A percentile compares a stretch with the other conserved stretches of the same genome.
These are phyloP conservation scores for Acanthosepion lycidas DNA, from an alignment of 2,888 invertebrate species.

Conservation along the genomic window DNA sequence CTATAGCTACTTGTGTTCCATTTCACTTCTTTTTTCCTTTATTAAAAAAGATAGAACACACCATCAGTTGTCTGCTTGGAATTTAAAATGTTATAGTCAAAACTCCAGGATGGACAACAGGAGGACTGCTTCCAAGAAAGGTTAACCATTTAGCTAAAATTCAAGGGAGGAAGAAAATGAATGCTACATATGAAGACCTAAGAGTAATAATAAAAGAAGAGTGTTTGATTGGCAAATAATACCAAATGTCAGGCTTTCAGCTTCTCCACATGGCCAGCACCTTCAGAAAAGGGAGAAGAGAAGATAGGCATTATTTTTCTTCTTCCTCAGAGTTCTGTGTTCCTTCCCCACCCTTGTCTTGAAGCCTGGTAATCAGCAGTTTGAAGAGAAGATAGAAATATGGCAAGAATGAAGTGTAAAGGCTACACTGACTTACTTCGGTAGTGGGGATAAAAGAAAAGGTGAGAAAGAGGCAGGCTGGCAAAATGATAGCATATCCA, in stretches of 20 bases:
- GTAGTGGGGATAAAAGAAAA: not conserved
- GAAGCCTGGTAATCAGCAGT: not conserved
- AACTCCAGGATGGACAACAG: too few species aligned
- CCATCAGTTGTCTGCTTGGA: too few species aligned
- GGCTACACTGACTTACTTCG: conserved; percentile 4
- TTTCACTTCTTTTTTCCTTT: too few species aligned
- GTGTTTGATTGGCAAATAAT: not conserved
- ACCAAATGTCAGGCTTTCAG: not conserved
- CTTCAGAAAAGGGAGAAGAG: not conserved
- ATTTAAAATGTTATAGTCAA: too few species aligned
- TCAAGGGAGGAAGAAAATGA: not conserved
- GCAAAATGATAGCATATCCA: conserved; percentile 33
- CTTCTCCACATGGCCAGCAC: not conserved
- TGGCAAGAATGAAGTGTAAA: not conserved
- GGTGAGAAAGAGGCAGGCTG: conserved; percentile 11
- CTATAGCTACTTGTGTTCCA: too few species aligned
- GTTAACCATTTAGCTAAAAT: too few species aligned
- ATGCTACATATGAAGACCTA: not conserved
- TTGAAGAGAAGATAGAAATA: not conserved
- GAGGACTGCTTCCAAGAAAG: too few species aligned
- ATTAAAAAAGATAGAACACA: too few species aligned
- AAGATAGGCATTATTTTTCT: not conserved
- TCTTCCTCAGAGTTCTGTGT: not conserved
- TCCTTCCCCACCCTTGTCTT: not conserved
- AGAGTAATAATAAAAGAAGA: not conserved